These are phyloP conservation scores for Casuarius casuarius DNA, from an alignment of 2,113 vertebrate genomes.

Conservation along the genomic window DNA sequence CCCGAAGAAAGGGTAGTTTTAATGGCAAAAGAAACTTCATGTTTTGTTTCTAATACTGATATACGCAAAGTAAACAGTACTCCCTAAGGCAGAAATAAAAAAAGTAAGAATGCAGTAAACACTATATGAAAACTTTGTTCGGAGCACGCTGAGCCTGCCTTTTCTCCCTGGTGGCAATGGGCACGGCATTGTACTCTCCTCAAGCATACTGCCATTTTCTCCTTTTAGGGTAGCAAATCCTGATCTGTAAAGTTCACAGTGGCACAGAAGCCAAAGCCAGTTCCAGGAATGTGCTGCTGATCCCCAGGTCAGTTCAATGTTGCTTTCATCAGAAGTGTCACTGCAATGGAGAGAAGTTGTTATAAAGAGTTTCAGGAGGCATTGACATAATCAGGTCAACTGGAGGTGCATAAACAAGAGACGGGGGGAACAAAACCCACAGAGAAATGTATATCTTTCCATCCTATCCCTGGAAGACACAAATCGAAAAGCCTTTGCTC, in stretches of 20 bases:
- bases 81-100: background rate
- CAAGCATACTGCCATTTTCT: background rate
- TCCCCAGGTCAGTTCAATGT: slow-evolving; percentile 15
- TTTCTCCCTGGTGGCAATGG: background rate
- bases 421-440: background rate
- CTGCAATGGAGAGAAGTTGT: slow-evolving; percentile 23
- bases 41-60: background rate
- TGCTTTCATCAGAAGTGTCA: slow-evolving; percentile 64
- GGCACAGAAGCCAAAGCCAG: background rate
- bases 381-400: slow-evolving; percentile 52
- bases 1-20: background rate
- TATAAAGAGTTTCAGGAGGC: slow-evolving; percentile 32
- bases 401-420: slow-evolving; percentile 56
- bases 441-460: slow-evolving; percentile 12
- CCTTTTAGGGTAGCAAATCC: slow-evolving; percentile 39
- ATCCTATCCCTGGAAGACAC: background rate
- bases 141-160: background rate
- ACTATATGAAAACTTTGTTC: background rate
- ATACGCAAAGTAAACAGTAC: background rate
- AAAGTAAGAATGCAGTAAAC: background rate
- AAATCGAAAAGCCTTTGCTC: slow-evolving; percentile 29
- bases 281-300: background rate
- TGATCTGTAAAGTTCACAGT: background rate
- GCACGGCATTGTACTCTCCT: background rate
- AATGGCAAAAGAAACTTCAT: background rate